Evolutionary conservation across 2,888 invertebrate genomes (phyloP), one percentile per base, ranked within the genome.

Genomic region (Chaitophorus viminalis): DNA sequence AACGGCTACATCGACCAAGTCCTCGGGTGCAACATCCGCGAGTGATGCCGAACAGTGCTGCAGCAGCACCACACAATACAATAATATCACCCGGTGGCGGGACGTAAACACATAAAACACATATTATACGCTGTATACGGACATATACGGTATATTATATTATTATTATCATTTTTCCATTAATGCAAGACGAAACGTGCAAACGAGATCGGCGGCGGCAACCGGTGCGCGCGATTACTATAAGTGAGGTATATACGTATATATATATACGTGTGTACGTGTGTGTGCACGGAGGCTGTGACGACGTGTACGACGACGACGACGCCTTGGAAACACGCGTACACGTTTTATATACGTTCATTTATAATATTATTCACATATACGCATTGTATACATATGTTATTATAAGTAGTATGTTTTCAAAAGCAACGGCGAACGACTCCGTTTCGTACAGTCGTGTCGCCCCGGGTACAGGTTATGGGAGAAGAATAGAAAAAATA

Each of bases 381-480:
- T 21, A 60, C 60, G 68, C n/a, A 29, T 21, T 21, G 36, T 39
- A 36, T 74, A 39, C 11, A 39, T n/a, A n/a, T n/a, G n/a, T 8
- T 36, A 74, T 74, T 36, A 25, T 72, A 1, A 72, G 52, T 33
- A 72, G 82, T 82, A n/a, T n/a, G 54, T 72, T 72, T 33, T 72
- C 31, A 52, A 70, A 82, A 72, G 18, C 60, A n/a, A 79, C 36
- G 70, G 72, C 68, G 36, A n/a, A 79, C 36, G 70, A 82, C 68
- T 52, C 46, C 33, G 82, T 70, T 72, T 72, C 25, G 3, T 25
- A 74, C 36, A 60, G 21, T 83, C 74, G 74, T 75, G 74, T 83
- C 70, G 85, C 85, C 85, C 54, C 54, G 78, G 78, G 78, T 70
- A 29, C 9, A n/a, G n/a, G 70, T 52, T 29, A n/a, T 39, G 33